Evolutionary conservation across 2,113 vertebrate species (phyloP).

Genomic region (Chiloscyllium plagiosum): DNA sequence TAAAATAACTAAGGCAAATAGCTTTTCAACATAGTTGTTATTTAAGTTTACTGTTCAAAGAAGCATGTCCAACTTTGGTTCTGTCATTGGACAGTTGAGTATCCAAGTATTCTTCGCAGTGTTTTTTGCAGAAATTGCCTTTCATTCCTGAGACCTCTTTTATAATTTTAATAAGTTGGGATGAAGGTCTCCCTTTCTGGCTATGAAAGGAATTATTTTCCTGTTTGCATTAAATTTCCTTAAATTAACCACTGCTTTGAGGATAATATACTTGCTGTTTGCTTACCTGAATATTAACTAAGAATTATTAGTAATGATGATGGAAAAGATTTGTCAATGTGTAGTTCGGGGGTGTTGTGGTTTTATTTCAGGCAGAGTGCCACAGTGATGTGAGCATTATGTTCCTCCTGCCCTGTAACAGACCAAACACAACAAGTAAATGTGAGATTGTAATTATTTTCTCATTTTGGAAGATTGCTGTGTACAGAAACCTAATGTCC

Average conservation of each 20-base stretch:
- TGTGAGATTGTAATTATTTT: neutral
- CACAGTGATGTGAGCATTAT: constrained; percentile 21
- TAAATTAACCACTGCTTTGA: neutral
- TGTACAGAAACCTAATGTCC: neutral
- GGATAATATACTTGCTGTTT: neutral
- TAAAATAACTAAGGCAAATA: neutral
- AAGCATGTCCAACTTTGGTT: neutral
- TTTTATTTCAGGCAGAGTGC: constrained; percentile 20
- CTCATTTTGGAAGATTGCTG: neutral
- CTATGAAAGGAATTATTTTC: neutral
- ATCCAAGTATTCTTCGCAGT: constrained; percentile 4
- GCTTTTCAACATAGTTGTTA: constrained; percentile 14
- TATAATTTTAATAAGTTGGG: neutral
- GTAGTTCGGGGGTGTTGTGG: neutral
- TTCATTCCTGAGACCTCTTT: constrained; percentile 11
- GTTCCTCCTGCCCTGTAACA: constrained; percentile 18
- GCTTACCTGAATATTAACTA: neutral
- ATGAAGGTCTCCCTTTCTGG: neutral
- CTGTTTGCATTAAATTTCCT: neutral
- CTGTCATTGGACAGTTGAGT: neutral
- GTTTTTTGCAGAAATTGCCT: neutral
- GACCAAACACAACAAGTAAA: neutral
- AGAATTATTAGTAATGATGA: neutral
- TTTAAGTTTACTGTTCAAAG: constrained; percentile 9
- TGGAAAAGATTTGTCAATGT: neutral